Base-by-base conservation (phyloP, 2,113 vertebrate species). In the Smithornis capensis region DNA sequence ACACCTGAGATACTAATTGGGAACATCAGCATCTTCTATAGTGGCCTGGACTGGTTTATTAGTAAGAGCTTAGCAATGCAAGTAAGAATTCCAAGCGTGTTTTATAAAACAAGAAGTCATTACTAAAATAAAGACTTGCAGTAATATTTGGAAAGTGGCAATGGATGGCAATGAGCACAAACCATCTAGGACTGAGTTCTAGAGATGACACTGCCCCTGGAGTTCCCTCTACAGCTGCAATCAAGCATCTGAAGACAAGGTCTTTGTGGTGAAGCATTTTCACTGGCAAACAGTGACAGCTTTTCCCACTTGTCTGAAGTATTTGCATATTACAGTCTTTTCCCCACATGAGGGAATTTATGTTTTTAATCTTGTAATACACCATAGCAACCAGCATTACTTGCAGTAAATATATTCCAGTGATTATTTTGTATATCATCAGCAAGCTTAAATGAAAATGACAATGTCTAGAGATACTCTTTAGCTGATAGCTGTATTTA, bases 391-490 rank as follows among this genome's bases (percentile, higher is more conserved):
- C 80, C 69, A 81, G n/a, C 64, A 62, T 83, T 84, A 67, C 59
- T 87, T 71, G 22, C 75, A 65, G 60, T 49, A 78, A 95, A 95
- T 87, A 56, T 62, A 96, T 89, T 75, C 87, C 81, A 67, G 76
- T 77, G 91, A 82, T 83, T 96, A 85, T 95, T 96, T 84, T 71
- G n/a, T 79, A 6, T 25, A 90, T 83, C 89, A 68, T 89, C 67
- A 78, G 65, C 52, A 60, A 87, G 55, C 83, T 89, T 77, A 92
- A 94, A 81, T 83, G 83, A 91, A 93, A 87, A 89, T 80, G 57
- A 92, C 87, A 92, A 83, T 77, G 75, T 92, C 84, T 96, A 67
- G 85, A 96, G 90, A 75, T 89, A 31, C 60, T 91, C 37, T 94
- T 53, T 45, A 78, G 49, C 77, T 86, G 69, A 90, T 59, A 89